These are phyloP conservation scores for Ferdinandea cuprea DNA, from an alignment of 2,888 invertebrate species.

Conservation along the genomic window DNA sequence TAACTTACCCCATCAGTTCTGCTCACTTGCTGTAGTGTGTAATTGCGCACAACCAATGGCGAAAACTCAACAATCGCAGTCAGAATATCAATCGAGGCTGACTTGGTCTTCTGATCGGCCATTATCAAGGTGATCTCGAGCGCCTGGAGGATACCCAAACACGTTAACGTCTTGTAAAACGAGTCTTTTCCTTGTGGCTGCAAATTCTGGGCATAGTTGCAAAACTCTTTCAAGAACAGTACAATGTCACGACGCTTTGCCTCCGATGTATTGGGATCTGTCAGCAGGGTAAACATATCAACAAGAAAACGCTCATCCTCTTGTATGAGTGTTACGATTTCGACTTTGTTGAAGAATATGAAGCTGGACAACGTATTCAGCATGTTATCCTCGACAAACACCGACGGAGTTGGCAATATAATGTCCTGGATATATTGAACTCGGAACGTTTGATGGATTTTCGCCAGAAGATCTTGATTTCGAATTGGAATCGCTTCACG, in stretches of 20 bases:
- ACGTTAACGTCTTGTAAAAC: slow-evolving; percentile 97
- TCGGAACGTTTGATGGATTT: slow-evolving; percentile 99
- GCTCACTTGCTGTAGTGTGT: slow-evolving; percentile 94
- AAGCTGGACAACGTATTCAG: slow-evolving; percentile 98
- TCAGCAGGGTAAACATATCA: slow-evolving; percentile 96
- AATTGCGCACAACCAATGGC: slow-evolving; percentile 98
- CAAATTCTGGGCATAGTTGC: slow-evolving; percentile 98
- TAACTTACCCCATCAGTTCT: slow-evolving; percentile 93
- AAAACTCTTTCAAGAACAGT: slow-evolving; percentile 99
- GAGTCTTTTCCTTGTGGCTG: slow-evolving; percentile 98
- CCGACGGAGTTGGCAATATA: slow-evolving; percentile 98
- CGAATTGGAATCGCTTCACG: slow-evolving; percentile 97
- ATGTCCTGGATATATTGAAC: slow-evolving; percentile 99
- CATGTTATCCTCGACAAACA: slow-evolving; percentile 99
- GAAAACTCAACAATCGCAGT: slow-evolving; percentile 99
- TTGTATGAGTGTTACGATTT: slow-evolving; percentile 98
- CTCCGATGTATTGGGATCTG: slow-evolving; percentile 93
- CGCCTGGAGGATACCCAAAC: slow-evolving; percentile 93
- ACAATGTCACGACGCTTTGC: slow-evolving; percentile 95
- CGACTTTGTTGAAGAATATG: slow-evolving; percentile 99
- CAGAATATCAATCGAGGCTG: slow-evolving; percentile 98
- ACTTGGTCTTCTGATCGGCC: slow-evolving; percentile 96
- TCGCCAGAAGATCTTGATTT: slow-evolving; percentile 96
- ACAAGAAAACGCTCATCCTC: slow-evolving; percentile 98
- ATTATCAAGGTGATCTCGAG: slow-evolving; percentile 95